Evolutionary conservation across 2,797 vertebrate species (phyloP).

Genomic region (Artibeus lituratus): DNA sequence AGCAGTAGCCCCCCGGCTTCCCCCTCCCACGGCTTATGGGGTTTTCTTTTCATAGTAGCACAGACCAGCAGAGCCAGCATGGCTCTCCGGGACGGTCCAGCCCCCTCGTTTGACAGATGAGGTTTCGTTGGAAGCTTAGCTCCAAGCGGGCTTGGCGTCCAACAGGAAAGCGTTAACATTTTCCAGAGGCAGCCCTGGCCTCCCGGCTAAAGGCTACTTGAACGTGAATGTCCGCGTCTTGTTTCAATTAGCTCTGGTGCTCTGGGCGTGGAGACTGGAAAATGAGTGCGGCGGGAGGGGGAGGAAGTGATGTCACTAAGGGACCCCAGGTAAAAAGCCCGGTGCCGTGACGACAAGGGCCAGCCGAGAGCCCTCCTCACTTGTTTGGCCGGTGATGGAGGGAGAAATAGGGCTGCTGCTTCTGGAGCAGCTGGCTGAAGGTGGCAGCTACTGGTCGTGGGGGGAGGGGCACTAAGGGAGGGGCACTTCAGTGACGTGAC

Average conservation of each 20-base stretch:
- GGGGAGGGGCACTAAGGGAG: neutral
- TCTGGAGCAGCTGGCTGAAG: neutral
- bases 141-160: slow-evolving; percentile 65
- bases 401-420: neutral
- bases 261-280: slow-evolving; percentile 59
- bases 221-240: slow-evolving; percentile 40
- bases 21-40: slow-evolving; percentile 32
- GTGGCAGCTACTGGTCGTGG: neutral
- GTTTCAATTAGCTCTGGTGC: slow-evolving; percentile 62
- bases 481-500: neutral
- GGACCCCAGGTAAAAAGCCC: slow-evolving; percentile 53
- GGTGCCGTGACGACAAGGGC: neutral
- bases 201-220: slow-evolving; percentile 50
- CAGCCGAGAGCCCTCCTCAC: slow-evolving; percentile 52
- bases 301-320: slow-evolving; percentile 50
- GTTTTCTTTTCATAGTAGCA: slow-evolving; percentile 30
- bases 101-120: slow-evolving; percentile 58
- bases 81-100: neutral
- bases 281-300: slow-evolving; percentile 13
- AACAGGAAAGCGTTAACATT: slow-evolving; percentile 80
- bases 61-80: neutral
- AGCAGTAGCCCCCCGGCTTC: slow-evolving; percentile 63
- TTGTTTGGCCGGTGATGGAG: neutral
- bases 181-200: slow-evolving; percentile 74
- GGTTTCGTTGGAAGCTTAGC: slow-evolving; percentile 59